Base-by-base conservation (phyloP, 2,888 invertebrate genomes). In the Enoplolaimus lenunculus region DNA sequence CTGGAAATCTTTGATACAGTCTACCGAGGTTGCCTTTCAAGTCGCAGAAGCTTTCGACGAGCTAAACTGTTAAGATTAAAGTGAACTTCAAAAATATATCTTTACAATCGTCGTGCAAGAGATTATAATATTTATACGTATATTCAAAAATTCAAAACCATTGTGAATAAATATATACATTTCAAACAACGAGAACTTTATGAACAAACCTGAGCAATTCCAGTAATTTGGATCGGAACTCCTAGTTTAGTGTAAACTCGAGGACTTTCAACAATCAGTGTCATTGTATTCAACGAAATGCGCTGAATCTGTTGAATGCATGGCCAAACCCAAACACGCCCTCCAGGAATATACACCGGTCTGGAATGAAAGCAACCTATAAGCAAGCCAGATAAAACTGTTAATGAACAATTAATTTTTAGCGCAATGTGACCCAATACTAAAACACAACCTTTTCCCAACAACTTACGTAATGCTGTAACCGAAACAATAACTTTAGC, bases 261-360 rank as follows among this genome's bases (percentile, higher is more conserved):
- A 7, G 92, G 91, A 77, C 92, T 92, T 81, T 93, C 92, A 70
- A 95, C 93, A 82, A 91, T 90, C 70, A 95, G 86, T 1, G 94
- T 95, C 93, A 95, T 94, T 0, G 94, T 94, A 82, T 94, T 95
- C 76, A 95, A 85, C 2, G 93, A 93, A 81, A 95, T 92, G 81
- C 81, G 81, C 75, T 85, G 85, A 62, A 84, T 80, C 77, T 81
- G 81, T 74, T 85, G 85, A 65, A 95, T 86, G 7, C 89, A 86
- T 1, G 97, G 97, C 93, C 93, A 94, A 26, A 97, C 94, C 84
- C 95, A 97, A 31, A 93, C 93, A 70, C 95, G 86, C 13, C 97
- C 97, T 73, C 97, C 97, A 60, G 94, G 93, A 70, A 97, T 90
- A 75, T 95, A 84, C 70, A 91, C 84, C 60, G 95, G 95, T 82